Evolutionary conservation across 2,797 vertebrate genomes (phyloP).

Genomic region (Gymnocypris eckloni): DNA sequence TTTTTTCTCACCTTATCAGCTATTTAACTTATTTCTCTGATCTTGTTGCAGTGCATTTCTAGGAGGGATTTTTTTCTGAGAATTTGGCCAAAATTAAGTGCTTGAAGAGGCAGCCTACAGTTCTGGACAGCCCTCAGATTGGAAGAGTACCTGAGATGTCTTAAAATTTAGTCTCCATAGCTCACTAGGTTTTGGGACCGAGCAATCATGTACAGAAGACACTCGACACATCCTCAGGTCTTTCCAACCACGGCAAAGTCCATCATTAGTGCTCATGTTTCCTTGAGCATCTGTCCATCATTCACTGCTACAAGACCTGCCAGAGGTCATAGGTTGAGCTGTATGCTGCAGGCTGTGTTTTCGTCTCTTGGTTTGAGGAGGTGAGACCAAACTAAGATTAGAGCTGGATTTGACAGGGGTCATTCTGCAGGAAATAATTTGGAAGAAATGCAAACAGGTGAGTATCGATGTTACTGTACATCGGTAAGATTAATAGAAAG

Average conservation of each 20-base stretch:
- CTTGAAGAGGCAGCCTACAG: neutral
- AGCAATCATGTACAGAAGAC: neutral
- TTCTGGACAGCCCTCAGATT: neutral
- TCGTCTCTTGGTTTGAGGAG: constrained; percentile 12
- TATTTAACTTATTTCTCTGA: neutral
- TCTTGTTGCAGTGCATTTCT: neutral
- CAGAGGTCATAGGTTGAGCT: constrained; percentile 11
- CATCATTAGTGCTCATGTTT: constrained; percentile 26
- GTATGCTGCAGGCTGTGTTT: constrained; percentile 17
- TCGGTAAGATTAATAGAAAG: constrained; percentile 18
- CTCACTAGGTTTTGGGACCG: neutral
- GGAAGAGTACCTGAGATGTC: neutral
- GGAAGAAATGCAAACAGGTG: constrained; percentile 13
- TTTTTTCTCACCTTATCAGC: neutral
- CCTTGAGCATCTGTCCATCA: constrained; percentile 25
- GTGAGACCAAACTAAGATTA: constrained; percentile 43
- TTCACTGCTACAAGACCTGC: constrained; percentile 1
- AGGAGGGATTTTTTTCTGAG: neutral
- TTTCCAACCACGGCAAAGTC: neutral
- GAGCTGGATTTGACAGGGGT: constrained; percentile 30
- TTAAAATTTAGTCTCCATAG: neutral
- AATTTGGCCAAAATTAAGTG: neutral
- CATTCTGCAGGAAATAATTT: constrained; percentile 17
- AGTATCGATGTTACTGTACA: constrained; percentile 13
- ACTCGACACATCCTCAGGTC: neutral